Evolutionary conservation across 2,888 invertebrate genomes (phyloP).

Genomic region (Polia nebulosa): DNA sequence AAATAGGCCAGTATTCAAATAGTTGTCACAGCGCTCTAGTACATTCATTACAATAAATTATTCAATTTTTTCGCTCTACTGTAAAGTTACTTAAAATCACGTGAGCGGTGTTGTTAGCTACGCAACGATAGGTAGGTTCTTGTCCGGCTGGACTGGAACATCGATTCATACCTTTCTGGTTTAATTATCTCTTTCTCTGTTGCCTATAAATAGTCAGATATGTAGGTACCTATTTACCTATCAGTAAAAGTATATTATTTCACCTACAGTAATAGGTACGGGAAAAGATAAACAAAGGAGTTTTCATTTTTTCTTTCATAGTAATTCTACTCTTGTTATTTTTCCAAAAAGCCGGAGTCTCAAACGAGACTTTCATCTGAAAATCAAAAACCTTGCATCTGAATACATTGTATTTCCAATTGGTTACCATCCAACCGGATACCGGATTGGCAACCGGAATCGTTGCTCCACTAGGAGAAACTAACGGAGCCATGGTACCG

Average conservation of each 20-base stretch:
- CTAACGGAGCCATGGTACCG: constrained; percentile 15
- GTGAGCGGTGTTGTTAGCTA: too few relatives aligned
- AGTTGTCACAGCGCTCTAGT: too few relatives aligned
- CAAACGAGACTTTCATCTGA: background rate
- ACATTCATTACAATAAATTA: too few relatives aligned
- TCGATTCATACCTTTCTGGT: background rate
- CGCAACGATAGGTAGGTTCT: too few relatives aligned
- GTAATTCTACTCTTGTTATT: background rate
- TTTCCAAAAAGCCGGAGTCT: background rate
- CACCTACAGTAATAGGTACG: too few relatives aligned
- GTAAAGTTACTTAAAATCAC: too few relatives aligned
- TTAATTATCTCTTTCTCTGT: background rate
- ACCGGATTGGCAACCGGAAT: constrained; percentile 34
- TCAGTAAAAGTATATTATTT: background rate
- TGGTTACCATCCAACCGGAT: constrained; percentile 33
- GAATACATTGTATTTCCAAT: constrained; percentile 26
- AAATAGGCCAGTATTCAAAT: too few relatives aligned
- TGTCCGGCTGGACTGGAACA: background rate
- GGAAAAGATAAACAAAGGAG: background rate
- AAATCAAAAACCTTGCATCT: constrained; percentile 2
- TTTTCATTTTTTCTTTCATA: background rate
- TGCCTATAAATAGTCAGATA: too few relatives aligned
- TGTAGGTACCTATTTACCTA: background rate
- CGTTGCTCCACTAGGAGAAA: constrained; percentile 23
- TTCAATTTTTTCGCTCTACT: too few relatives aligned